Evolutionary conservation across 2,113 vertebrate species (phyloP), one percentile per base, ranked within the genome.

Genomic region (Progne subis): DNA sequence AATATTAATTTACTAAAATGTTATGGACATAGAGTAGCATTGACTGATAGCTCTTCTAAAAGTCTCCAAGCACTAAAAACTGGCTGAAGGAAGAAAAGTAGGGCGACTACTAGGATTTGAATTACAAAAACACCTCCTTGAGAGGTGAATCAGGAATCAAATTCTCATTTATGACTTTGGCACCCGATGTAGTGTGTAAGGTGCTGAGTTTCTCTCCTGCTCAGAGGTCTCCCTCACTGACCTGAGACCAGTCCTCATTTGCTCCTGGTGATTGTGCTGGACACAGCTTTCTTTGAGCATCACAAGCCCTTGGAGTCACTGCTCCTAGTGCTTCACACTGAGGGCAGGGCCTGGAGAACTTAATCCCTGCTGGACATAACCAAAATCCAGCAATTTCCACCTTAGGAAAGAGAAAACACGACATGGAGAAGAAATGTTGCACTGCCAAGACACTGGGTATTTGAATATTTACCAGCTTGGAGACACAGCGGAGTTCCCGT

Each of bases 311-410:
- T 32, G 31, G 19, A 49, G 17, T 57, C 20, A 37, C 20, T 60
- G 57, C 1, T 11, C 9, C 37, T 4, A 6, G 2, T 47, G 15
- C 9, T 74, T 77, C 55, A 11, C 5, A 8, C 3, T 0, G 0
- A 2, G 9, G 8, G 4, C 7, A 41, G 89, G 43, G 11, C n/a
- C 16, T 10, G 11, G 23, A 10, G 7, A 91, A 5, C 15, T 44
- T 71, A 28, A 65, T 2, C 16, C 71, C 25, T 79, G 46, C 55
- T n/a, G 56, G 43, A 6, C 12, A 46, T 15, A 61, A 26, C 1
- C 25, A 63, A 86, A 77, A 75, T 70, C 18, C 8, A 11, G 4
- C 14, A 26, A 13, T 50, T 79, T 34, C 32, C 13, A 37, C 7
- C 8, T 23, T 46, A 70, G 16, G 32, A 85, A 52, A 75, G 18